A percentile compares a stretch with the other conserved stretches of the same genome.
Evolutionary conservation across 2,113 vertebrate species (phyloP).

Genomic region (Podarcis muralis): DNA sequence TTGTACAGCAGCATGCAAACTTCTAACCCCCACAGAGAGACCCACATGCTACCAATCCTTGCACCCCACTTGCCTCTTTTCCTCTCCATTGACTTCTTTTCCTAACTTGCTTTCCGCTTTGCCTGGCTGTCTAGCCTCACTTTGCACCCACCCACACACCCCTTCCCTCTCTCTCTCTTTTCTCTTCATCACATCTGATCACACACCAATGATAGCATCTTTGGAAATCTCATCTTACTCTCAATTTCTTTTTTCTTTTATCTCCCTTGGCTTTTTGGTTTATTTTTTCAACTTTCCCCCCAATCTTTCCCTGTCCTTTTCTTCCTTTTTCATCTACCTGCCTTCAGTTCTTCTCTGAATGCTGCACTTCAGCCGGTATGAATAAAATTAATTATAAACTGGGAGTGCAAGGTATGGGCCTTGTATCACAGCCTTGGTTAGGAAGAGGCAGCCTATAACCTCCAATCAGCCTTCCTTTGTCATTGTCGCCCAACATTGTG

Average conservation of each 20-base stretch:
- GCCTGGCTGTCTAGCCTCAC: no score
- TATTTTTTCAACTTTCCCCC: background rate
- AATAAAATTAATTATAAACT: conserved; percentile 9
- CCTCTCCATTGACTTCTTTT: background rate
- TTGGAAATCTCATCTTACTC: background rate
- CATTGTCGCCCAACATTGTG: no score
- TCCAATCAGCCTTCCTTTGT: background rate
- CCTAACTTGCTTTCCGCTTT: background rate
- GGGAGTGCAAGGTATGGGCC: background rate
- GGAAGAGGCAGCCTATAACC: background rate
- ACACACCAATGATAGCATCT: background rate
- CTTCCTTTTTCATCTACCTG: background rate
- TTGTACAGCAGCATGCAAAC: background rate
- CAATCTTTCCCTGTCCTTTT: background rate
- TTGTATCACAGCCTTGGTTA: background rate
- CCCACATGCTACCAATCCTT: background rate
- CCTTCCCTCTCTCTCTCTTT: no score
- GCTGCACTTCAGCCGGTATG: background rate
- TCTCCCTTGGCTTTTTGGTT: background rate
- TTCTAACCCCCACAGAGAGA: background rate
- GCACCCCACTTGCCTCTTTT: background rate
- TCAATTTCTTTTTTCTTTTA: background rate
- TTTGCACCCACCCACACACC: background rate
- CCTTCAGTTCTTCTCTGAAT: background rate
- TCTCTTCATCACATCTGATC: background rate